A percentile compares a stretch with the other conserved stretches of the same genome.
Evolutionary conservation across 2,888 invertebrate species (phyloP).

Genomic region (Elaeidobius kamerunicus): DNA sequence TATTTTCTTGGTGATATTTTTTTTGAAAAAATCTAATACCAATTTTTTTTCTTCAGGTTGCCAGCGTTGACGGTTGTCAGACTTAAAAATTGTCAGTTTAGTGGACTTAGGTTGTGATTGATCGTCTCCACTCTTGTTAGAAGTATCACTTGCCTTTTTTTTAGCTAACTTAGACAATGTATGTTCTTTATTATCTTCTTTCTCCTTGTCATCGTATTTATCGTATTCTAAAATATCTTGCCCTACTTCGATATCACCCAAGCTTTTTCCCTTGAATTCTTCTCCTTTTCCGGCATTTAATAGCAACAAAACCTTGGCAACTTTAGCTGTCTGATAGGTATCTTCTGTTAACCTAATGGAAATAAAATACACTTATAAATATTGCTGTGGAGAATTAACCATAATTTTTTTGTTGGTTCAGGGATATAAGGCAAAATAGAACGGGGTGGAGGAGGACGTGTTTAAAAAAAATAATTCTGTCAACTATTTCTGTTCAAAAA

Average conservation of each 20-base stretch:
- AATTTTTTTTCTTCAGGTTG: slow-evolving; percentile 5
- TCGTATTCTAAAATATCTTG: neutral
- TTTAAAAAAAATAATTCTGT: neutral
- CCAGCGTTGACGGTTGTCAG: slow-evolving; percentile 7
- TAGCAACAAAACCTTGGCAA: slow-evolving; percentile 1
- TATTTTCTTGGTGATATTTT: neutral
- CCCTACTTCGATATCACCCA: neutral
- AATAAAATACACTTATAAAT: neutral
- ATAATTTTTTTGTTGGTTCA: too few species aligned
- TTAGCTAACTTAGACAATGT: neutral
- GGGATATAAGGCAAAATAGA: neutral
- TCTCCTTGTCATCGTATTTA: neutral
- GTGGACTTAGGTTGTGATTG: neutral
- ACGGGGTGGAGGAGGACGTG: neutral
- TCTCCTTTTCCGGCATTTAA: slow-evolving; percentile 1
- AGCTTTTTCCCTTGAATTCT: slow-evolving; percentile 6
- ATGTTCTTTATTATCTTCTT: neutral
- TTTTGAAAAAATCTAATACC: slow-evolving; percentile 4
- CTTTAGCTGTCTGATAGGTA: slow-evolving; percentile 1
- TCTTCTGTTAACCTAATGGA: neutral
- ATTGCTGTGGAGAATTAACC: too few species aligned
- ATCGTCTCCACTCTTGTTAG: neutral
- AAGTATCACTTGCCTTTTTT: neutral
- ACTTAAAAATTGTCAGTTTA: neutral
- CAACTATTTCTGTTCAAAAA: neutral